These are phyloP conservation scores for Aelia acuminata DNA, from an alignment of 2,888 invertebrate species.

Conservation along the genomic window DNA sequence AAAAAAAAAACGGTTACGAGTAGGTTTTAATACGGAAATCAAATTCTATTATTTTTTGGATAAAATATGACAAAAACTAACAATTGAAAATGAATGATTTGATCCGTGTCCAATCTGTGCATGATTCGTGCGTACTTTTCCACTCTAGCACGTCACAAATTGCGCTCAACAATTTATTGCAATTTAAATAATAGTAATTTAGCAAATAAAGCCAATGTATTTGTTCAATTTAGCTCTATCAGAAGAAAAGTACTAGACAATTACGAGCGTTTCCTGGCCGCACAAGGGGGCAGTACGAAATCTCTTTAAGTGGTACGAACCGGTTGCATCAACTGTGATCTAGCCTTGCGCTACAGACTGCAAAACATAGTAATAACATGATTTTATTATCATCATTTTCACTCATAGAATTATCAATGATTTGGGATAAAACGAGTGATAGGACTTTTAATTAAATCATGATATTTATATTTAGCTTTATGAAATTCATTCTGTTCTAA, in stretches of 20 bases:
- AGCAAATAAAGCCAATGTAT: slow-evolving; percentile 32
- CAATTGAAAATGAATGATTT: not conserved
- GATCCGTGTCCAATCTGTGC: not conserved
- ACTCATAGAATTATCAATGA: too few relatives aligned
- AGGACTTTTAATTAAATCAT: too few relatives aligned
- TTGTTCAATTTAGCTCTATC: slow-evolving; percentile 31
- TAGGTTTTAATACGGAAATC: too few relatives aligned
- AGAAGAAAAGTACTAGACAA: slow-evolving; percentile 26
- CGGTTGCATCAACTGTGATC: not conserved
- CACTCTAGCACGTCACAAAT: not conserved
- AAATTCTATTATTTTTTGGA: too few relatives aligned
- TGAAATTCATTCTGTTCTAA: too few relatives aligned
- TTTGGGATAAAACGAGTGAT: too few relatives aligned
- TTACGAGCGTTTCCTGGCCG: not conserved
- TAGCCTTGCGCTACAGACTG: not conserved
- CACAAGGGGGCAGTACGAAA: slow-evolving; percentile 1
- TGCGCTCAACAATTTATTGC: slow-evolving; percentile 18
- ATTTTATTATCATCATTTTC: too few relatives aligned
- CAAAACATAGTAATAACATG: too few relatives aligned
- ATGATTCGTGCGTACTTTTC: not conserved
- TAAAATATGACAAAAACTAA: not conserved
- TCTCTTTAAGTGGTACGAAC: not conserved
- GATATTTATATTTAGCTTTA: too few relatives aligned
- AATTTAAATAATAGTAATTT: slow-evolving; percentile 26
- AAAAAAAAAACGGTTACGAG: too few relatives aligned